Conservation (phyloP, 2,888 invertebrate genomes). For the Crossocerus cetratus region DNA sequence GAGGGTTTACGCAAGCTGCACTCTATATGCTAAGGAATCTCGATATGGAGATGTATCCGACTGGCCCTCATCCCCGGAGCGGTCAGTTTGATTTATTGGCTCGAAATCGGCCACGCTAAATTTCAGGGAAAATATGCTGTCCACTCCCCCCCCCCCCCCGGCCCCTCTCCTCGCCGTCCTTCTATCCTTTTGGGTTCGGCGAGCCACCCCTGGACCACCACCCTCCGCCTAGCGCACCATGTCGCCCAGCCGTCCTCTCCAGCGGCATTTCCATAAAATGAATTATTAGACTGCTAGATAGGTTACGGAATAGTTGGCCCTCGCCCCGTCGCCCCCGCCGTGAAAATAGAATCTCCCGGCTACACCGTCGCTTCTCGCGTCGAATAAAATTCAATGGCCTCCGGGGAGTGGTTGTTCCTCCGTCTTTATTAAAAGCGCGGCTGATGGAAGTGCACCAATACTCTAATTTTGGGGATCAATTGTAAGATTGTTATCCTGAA, state of each 20-base stretch:
- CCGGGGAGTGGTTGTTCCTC: not conserved
- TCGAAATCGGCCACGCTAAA: conserved; percentile 72
- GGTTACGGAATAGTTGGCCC: conserved; percentile 39
- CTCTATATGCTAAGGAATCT: conserved; percentile 73
- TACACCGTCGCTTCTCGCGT: too few species aligned
- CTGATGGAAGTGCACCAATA: too few species aligned
- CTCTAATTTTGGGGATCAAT: too few species aligned
- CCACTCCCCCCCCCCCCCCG: conserved; percentile 13
- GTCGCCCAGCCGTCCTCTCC: conserved; percentile 26
- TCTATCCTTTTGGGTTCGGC: conserved; percentile 25
- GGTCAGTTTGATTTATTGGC: conserved; percentile 76
- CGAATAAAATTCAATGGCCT: too few species aligned
- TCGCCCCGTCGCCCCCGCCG: not conserved
- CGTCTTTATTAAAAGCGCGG: too few species aligned
- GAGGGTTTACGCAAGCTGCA: conserved; percentile 67
- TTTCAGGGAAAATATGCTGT: conserved; percentile 75
- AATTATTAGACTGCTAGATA: conserved; percentile 65
- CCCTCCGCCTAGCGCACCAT: not conserved
- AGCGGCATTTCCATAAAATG: conserved; percentile 69
- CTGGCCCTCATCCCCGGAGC: conserved; percentile 50
- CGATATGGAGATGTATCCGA: conserved; percentile 63
- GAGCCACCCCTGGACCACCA: conserved; percentile 9
- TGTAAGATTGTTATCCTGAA: too few species aligned
- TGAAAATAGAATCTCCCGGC: too few species aligned
- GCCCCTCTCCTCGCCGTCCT: conserved; percentile 27